Conservation (phyloP, 1,140 invertebrate species). For the Pemphigus obesinymphae region DNA sequence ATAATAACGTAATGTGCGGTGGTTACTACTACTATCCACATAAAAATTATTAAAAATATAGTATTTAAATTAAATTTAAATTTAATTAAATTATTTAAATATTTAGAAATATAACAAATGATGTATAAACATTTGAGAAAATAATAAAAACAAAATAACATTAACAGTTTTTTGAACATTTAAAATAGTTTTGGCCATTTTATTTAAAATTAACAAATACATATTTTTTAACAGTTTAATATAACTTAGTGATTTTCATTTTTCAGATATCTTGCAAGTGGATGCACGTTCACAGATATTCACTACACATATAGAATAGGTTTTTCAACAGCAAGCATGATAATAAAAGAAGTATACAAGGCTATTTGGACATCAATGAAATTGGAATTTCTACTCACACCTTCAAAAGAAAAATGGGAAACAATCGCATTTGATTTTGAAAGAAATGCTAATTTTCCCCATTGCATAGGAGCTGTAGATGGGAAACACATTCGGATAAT, state of each 20-base stretch:
- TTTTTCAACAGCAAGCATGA: conserved; percentile 34
- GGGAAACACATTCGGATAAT: conserved; percentile 42
- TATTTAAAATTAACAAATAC: too few species aligned
- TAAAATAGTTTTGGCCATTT: too few species aligned
- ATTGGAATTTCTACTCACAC: conserved; percentile 41
- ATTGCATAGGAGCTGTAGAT: conserved; percentile 13
- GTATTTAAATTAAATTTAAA: too few species aligned
- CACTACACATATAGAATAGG: conserved; percentile 26
- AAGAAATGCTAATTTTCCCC: conserved; percentile 6
- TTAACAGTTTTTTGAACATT: too few species aligned
- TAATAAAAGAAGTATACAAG: conserved; percentile 43
- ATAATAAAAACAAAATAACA: too few species aligned
- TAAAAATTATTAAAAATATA: too few species aligned
- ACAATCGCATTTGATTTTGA: background rate
- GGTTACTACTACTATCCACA: too few species aligned
- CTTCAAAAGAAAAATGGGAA: conserved; percentile 42
- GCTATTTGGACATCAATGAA: conserved; percentile 43
- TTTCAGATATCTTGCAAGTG: conserved; percentile 45
- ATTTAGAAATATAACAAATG: too few species aligned
- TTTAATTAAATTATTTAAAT: too few species aligned
- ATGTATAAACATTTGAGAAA: too few species aligned
- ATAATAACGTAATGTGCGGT: too few species aligned
- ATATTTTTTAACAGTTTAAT: too few species aligned
- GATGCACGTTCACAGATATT: conserved; percentile 45
- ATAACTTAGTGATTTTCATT: conserved; percentile 18